These are phyloP conservation scores for Sphaerophoria rueppellii DNA, from an alignment of 2,888 invertebrate species.

Conservation along the genomic window DNA sequence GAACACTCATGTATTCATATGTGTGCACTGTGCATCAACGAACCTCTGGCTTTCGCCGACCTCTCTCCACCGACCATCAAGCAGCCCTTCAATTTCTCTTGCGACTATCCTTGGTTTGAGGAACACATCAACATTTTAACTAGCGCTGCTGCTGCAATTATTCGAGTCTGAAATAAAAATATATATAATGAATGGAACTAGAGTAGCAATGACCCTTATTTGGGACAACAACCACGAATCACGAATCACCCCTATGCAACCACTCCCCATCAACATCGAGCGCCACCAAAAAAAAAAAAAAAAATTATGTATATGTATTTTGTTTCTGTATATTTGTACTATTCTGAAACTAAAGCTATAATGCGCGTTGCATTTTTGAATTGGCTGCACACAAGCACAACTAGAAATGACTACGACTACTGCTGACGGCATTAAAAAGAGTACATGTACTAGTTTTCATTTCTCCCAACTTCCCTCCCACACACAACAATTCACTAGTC, in stretches of 20 bases:
- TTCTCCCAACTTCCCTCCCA: slow-evolving; percentile 42
- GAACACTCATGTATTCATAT: not conserved
- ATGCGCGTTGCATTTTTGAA: slow-evolving; percentile 55
- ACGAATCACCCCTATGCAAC: slow-evolving; percentile 42
- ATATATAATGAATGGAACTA: slow-evolving; percentile 68
- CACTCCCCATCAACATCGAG: slow-evolving; percentile 17
- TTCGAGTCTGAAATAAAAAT: slow-evolving; percentile 68
- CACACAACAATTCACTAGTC: not conserved
- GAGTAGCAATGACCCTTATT: slow-evolving; percentile 78
- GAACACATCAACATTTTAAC: slow-evolving; percentile 42
- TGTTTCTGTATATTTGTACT: not conserved
- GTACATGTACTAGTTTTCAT: slow-evolving; percentile 3
- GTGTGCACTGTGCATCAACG: not conserved
- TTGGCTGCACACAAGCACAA: slow-evolving; percentile 44
- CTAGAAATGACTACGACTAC: not conserved
- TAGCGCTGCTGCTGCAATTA: slow-evolving; percentile 62
- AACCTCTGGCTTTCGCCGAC: not conserved
- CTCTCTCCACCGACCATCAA: not conserved
- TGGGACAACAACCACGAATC: slow-evolving; percentile 76
- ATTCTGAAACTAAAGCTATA: slow-evolving; percentile 55
- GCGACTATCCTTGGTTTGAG: slow-evolving; percentile 45
- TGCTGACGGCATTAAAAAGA: slow-evolving; percentile 26
- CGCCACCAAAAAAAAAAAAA: not conserved
- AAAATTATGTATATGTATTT: too few species aligned
- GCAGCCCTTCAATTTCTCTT: not conserved